A percentile compares a stretch with the other conserved stretches of the same genome.
Conservation (phyloP, 1,140 invertebrate genomes). For the Eurosta solidaginis region DNA sequence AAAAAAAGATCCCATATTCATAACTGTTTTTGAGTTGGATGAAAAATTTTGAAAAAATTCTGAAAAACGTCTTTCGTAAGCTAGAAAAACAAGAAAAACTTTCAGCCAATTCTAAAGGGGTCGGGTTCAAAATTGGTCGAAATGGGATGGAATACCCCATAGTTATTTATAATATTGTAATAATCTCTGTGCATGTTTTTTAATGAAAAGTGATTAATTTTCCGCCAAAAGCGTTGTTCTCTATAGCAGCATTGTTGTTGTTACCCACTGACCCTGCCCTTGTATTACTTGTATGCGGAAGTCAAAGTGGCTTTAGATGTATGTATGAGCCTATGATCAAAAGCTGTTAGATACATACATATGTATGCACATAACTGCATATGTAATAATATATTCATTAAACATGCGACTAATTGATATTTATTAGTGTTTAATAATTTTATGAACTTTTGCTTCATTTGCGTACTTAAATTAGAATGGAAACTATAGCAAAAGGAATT, state of each 20-base stretch:
- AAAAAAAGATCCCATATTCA: too few relatives aligned
- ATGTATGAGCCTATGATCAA: background rate
- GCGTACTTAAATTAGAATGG: background rate
- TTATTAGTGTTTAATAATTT: conserved; percentile 23
- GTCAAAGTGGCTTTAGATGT: background rate
- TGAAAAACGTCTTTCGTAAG: too few relatives aligned
- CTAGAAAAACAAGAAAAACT: too few relatives aligned
- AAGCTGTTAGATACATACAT: too few relatives aligned
- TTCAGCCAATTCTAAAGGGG: too few relatives aligned
- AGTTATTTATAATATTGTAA: background rate
- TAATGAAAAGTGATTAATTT: conserved; percentile 25
- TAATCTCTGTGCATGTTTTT: background rate
- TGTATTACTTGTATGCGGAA: background rate
- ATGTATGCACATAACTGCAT: background rate
- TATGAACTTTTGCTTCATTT: background rate
- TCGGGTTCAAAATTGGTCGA: too few relatives aligned
- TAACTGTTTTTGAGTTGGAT: too few relatives aligned
- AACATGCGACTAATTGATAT: conserved; percentile 1
- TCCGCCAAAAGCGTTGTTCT: background rate
- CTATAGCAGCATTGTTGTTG: background rate
- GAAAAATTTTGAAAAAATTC: too few relatives aligned
- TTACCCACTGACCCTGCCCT: background rate
- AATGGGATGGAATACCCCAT: too few relatives aligned
- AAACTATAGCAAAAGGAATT: too few relatives aligned
- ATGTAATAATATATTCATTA: background rate